These are phyloP conservation scores for Ramazzottius varieornatus DNA, from an alignment of 2,888 invertebrate genomes.

Conservation along the genomic window DNA sequence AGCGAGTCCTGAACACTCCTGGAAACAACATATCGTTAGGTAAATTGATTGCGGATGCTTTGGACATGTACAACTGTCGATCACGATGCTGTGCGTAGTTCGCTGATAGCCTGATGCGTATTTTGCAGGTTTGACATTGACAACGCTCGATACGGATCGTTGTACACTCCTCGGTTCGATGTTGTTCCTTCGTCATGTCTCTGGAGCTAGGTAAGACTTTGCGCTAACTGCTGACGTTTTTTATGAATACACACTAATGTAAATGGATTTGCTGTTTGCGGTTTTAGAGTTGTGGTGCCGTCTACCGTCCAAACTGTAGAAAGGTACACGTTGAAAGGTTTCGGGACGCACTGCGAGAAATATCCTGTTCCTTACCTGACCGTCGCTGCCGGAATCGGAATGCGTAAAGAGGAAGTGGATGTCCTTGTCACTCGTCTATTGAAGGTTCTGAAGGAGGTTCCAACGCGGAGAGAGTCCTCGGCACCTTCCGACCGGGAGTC, in stretches of 20 bases:
- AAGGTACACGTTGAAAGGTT: slow-evolving; percentile 27
- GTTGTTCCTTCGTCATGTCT: slow-evolving; percentile 42
- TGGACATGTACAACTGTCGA: no score
- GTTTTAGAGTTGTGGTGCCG: slow-evolving; percentile 17
- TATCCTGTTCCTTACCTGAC: slow-evolving; percentile 40
- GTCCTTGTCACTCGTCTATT: slow-evolving; percentile 36
- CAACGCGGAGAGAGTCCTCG: no score
- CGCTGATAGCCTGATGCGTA: no score
- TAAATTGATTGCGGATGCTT: no score
- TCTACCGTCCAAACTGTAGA: slow-evolving; percentile 12
- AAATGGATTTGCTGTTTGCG: neutral
- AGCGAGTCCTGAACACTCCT: slow-evolving; percentile 33
- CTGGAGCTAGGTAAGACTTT: slow-evolving; percentile 38
- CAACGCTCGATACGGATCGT: neutral
- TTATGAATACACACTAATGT: slow-evolving; percentile 4
- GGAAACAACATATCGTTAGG: slow-evolving; percentile 45
- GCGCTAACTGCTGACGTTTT: neutral
- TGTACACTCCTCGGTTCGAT: slow-evolving; percentile 33
- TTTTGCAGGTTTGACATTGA: neutral
- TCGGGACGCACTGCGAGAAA: slow-evolving; percentile 38
- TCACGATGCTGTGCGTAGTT: no score
- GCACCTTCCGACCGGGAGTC: no score
- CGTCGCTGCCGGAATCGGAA: slow-evolving; percentile 42
- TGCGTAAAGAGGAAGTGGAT: slow-evolving; percentile 38
- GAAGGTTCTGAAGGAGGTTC: slow-evolving; percentile 31